Percentiles rank a stretch among this genome's conserved stretches.
Conservation (phyloP, 1,140 invertebrate species). For the Ladona fulva region DNA sequence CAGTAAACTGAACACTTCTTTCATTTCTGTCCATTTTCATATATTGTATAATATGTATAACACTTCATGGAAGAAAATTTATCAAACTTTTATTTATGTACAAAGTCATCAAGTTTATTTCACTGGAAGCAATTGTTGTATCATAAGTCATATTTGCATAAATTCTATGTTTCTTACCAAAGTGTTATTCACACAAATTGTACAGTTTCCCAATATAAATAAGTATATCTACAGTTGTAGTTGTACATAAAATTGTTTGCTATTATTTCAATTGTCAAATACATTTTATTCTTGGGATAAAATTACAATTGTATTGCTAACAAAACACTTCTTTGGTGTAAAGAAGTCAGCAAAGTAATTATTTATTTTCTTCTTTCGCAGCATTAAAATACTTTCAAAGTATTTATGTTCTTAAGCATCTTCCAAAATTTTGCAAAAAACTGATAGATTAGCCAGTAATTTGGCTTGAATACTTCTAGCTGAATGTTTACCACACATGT, state of each 20-base stretch:
- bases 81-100: background rate
- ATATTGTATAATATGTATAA: background rate
- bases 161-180: background rate
- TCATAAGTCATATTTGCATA: background rate
- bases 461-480: too few relatives aligned
- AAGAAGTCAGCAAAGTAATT: too few relatives aligned
- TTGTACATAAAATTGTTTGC: background rate
- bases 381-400: too few relatives aligned
- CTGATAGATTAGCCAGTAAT: too few relatives aligned
- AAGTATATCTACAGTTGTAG: background rate
- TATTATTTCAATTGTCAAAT: too few relatives aligned
- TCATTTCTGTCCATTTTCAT: background rate
- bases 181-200: background rate
- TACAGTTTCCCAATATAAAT: background rate
- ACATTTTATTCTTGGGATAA: too few relatives aligned
- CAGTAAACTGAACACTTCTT: background rate
- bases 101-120: background rate
- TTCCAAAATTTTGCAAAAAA: too few relatives aligned
- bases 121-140: background rate
- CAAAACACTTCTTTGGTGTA: too few relatives aligned
- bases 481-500: too few relatives aligned
- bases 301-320: too few relatives aligned
- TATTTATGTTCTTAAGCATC: too few relatives aligned
- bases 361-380: too few relatives aligned
- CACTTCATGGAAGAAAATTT: background rate